Conservation (phyloP, 2,797 vertebrate species). For the Pelochelys cantorii region DNA sequence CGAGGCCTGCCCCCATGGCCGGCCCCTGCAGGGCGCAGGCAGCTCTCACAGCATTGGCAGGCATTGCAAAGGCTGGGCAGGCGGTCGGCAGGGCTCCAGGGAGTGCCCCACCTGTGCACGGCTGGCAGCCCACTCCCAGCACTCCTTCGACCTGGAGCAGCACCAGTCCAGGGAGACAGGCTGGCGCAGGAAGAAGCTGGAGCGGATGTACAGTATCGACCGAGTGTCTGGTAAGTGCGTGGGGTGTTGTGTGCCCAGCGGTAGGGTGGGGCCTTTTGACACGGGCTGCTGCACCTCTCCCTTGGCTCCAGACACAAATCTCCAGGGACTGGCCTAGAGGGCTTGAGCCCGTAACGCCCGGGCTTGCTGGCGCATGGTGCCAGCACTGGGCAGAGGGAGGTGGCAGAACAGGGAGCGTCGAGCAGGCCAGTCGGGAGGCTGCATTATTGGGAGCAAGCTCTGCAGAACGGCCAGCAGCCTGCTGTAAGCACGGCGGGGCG, state of each 20-base stretch:
- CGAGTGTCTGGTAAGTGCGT: slow-evolving; percentile 86
- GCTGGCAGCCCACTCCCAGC: slow-evolving; percentile 80
- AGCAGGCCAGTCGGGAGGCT: not conserved
- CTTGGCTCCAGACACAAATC: fast-evolving
- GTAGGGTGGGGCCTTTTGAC: fast-evolving
- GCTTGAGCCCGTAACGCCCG: no score
- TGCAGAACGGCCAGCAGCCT: not conserved
- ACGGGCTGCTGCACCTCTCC: fast-evolving
- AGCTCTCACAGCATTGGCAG: slow-evolving; percentile 82
- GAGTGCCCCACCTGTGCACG: slow-evolving; percentile 87
- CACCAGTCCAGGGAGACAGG: slow-evolving; percentile 79
- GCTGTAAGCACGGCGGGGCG: not conserved
- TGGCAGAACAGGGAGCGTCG: not conserved
- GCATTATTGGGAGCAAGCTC: not conserved
- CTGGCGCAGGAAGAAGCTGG: slow-evolving; percentile 89
- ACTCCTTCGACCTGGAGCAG: slow-evolving; percentile 90
- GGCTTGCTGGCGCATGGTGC: not conserved
- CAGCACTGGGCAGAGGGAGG: fast-evolving
- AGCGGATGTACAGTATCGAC: slow-evolving; percentile 95
- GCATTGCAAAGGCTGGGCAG: slow-evolving; percentile 85
- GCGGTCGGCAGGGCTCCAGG: slow-evolving; percentile 86
- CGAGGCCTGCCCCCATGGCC: slow-evolving; percentile 81
- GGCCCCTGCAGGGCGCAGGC: slow-evolving; percentile 85
- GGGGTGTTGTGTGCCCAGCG: not conserved
- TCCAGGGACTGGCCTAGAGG: fast-evolving